Evolutionary conservation across 2,113 vertebrate genomes (phyloP).

Genomic region (Periophthalmodon schlosseri): DNA sequence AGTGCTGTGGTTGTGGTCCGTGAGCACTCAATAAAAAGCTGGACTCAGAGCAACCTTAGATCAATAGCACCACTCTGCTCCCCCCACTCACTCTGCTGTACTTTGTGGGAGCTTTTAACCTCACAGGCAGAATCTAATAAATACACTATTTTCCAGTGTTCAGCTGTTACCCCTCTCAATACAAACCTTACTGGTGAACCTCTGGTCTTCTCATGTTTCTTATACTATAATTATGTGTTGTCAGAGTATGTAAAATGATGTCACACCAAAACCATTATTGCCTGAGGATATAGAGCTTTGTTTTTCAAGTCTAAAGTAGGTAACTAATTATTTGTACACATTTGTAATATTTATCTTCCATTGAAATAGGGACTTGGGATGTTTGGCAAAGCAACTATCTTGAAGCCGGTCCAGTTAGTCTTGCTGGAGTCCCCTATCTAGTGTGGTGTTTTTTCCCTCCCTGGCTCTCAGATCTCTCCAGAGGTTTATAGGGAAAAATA

Average conservation of each 20-base stretch:
- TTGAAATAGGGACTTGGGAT: not conserved
- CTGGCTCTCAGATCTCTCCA: constrained; percentile 63
- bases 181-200: not conserved
- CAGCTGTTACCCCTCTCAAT: not conserved
- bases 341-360: not conserved
- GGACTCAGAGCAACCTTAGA: constrained; percentile 45
- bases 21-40: constrained; percentile 55
- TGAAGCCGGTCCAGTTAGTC: constrained; percentile 26
- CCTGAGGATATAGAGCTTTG: not conserved
- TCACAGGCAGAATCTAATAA: not conserved
- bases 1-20: not conserved
- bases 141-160: not conserved
- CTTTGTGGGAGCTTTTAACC: not conserved
- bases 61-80: too few species aligned
- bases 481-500: constrained; percentile 74
- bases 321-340: not conserved
- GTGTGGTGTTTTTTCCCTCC: constrained; percentile 16
- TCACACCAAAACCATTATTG: not conserved
- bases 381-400: constrained; percentile 37
- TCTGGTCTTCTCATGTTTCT: not conserved
- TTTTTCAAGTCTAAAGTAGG: not conserved
- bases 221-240: not conserved
- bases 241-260: too few species aligned
- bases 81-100: constrained; percentile 26
- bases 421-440: constrained; percentile 22